Base-by-base conservation (phyloP, 1,140 invertebrate species). In the Sipha flava region DNA sequence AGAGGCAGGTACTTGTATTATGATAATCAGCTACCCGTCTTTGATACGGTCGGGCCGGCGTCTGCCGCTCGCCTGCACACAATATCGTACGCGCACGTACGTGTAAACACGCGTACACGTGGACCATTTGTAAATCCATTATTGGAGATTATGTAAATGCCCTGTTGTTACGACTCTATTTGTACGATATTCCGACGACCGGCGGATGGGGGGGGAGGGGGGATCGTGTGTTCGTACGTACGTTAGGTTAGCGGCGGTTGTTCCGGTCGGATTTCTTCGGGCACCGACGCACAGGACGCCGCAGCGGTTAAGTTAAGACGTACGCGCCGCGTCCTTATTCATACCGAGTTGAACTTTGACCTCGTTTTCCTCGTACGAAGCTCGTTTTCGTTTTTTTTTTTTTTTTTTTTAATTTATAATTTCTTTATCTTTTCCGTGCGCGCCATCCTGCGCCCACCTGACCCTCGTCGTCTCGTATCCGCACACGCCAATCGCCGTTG, bases 81-180 rank as follows among this genome's bases (percentile, higher is more conserved):
- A 12, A 7, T 54, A 26, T 26, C 7, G 3, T 43, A n/a, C 12
- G 37, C 12, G 5, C 43, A 23, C 14, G 10, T 23, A 6, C 18
- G 14, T 18, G 16, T 26, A 16, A 12, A 16, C 29, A 70, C n/a
- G 14, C 16, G n/a, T 18, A 49, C 47, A 49, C 43, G 23, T 23
- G 66, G 52, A 77, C 73, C 52, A 57, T 77, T 77, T 77, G 73
- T 77, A 77, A 77, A 59, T 77, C 73, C 73, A 40, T 77, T 77
- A 77, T 57, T 77, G 73, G 47, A n/a, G n/a, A 59, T 77, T 77
- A 77, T 77, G 73, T 77, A 57, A 77, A 77, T 77, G 52, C 21
- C 52, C 73, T 77, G 21, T 77, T 59, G 73, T 57, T 77, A 77
- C 43, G 73, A 59, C 73, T 77, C 52, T 77, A 77, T 77, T 77